These are phyloP conservation scores for Lysandra coridon DNA, from an alignment of 2,888 invertebrate genomes.

Conservation along the genomic window DNA sequence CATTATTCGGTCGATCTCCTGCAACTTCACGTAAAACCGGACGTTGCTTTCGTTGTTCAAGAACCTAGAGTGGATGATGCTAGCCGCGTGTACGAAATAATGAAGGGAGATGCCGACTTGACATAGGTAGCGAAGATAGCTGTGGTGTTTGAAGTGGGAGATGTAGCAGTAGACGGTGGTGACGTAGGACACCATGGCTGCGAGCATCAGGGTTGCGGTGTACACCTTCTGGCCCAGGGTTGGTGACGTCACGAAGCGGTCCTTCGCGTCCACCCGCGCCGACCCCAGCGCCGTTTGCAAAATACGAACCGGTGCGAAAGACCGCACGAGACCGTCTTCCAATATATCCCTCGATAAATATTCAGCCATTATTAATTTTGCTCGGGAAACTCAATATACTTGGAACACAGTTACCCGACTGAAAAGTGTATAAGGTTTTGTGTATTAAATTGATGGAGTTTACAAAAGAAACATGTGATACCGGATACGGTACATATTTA, in stretches of 20 bases:
- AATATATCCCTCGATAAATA: slow-evolving; percentile 31
- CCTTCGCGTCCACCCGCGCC: slow-evolving; percentile 15
- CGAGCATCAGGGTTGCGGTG: not conserved
- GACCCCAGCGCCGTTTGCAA: not conserved
- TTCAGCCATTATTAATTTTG: slow-evolving; percentile 20
- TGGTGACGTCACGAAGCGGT: slow-evolving; percentile 28
- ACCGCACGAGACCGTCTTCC: slow-evolving; percentile 21
- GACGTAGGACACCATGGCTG: not conserved
- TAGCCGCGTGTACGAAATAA: not conserved
- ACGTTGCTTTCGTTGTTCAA: slow-evolving; percentile 10
- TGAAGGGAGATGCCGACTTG: not conserved
- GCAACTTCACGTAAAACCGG: slow-evolving; percentile 19
- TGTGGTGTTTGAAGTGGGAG: not conserved
- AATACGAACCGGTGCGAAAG: not conserved
- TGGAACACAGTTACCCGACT: not conserved
- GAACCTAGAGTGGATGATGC: slow-evolving; percentile 13
- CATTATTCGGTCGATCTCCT: slow-evolving; percentile 27
- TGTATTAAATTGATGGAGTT: slow-evolving; percentile 2
- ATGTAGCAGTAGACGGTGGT: not conserved
- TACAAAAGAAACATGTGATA: not conserved
- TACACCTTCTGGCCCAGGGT: slow-evolving; percentile 25
- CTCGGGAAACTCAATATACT: not conserved
- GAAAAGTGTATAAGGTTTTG: not conserved
- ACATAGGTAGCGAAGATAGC: not conserved
- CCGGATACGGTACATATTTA: not conserved